These are phyloP conservation scores for Regulus satrapa DNA, from an alignment of 2,113 vertebrate species.

Conservation along the genomic window DNA sequence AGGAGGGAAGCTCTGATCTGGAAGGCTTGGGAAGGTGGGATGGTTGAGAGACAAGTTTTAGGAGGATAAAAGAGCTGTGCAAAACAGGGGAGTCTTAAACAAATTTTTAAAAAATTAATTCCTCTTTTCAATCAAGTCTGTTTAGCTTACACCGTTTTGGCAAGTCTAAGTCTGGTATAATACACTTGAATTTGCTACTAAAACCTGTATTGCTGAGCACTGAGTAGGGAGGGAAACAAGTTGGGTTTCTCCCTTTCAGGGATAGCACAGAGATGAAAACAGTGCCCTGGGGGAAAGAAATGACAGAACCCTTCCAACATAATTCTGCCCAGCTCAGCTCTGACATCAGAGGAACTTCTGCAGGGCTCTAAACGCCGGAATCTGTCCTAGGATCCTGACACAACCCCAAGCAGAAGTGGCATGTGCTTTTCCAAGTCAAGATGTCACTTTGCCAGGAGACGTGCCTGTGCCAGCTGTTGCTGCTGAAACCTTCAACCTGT, in stretches of 20 bases:
- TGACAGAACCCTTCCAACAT: accelerated
- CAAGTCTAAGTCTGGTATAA: neutral
- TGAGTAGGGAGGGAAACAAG: neutral
- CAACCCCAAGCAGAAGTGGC: neutral
- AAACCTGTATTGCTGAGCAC: neutral
- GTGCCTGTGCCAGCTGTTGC: neutral
- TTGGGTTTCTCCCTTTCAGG: neutral
- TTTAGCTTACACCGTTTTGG: neutral
- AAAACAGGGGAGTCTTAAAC: neutral
- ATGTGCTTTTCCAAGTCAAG: neutral
- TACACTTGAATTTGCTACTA: neutral
- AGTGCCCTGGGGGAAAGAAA: neutral
- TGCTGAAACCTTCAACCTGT: neutral
- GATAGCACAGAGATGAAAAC: neutral
- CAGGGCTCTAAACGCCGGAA: neutral
- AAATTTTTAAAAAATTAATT: no score
- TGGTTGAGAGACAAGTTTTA: neutral
- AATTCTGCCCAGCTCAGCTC: neutral
- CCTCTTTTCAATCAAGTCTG: neutral
- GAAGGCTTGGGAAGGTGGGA: neutral
- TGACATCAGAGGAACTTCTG: neutral
- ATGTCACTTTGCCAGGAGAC: neutral
- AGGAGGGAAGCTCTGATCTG: neutral
- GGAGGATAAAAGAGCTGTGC: neutral
- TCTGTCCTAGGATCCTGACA: neutral